Base-by-base conservation (phyloP, 2,113 vertebrate species). In the Pelobates fuscus region DNA sequence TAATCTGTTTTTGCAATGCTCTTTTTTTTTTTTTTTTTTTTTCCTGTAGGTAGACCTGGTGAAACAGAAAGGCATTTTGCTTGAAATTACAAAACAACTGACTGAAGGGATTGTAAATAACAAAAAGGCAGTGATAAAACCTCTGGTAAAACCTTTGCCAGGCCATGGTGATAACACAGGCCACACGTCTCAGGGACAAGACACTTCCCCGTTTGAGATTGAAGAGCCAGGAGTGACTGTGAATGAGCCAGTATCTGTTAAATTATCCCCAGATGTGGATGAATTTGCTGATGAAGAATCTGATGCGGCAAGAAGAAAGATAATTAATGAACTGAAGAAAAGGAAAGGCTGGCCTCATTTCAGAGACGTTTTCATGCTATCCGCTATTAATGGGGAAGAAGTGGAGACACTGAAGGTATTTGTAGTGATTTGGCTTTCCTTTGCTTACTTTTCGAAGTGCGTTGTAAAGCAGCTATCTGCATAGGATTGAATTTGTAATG, bases 341-440 rank as follows among this genome's bases (percentile, higher is more conserved):
- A 84, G 7, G 73, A 87, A 18, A 26, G 96, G 96, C 27, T 99
- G 97, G 96, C 88, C 94, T 0, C 80, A 82, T 82, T 99, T 98
- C 81, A 94, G 85, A 80, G 97, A 99, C 12, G 89, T 99, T 78
- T 99, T 99, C 88, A 99, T 99, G 97, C 82, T 98, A 60, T 96
- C 94, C 4, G 94, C 97, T 27, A 41, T 94, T 61, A 83, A 29
- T 61, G 83, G 77, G 6, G 94, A 94, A 62, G 95, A 97, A 25
- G 94, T 97, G 72, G 91, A 94, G 2, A 93, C 88, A 0, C 88
- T 99, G 18, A 98, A 95, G 94, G 97, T 98, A 82, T 76, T 37
- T n/a, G n/a, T n/a, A n/a, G n/a, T n/a, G n/a, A n/a, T n/a, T n/a
- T n/a, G n/a, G n/a, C n/a, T n/a, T n/a, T n/a, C n/a, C n/a, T n/a